A percentile compares a stretch with the other conserved stretches of the same genome.
phyloP scores from a whole-genome alignment of 2,888 invertebrate genomes.

The Idaea straminata region DNA sequence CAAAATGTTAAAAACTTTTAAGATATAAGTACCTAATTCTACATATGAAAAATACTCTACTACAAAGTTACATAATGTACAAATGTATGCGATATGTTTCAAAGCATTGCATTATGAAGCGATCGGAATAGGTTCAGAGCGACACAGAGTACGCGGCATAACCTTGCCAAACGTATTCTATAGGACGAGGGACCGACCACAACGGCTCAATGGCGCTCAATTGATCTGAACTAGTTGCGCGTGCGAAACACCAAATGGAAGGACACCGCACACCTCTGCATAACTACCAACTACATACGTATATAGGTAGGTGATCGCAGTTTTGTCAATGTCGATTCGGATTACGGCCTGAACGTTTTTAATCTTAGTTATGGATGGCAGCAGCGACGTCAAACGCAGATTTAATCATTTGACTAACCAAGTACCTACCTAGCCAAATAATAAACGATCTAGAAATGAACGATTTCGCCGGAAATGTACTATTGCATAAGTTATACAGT shows the following conservation, averaged over 20 bases:
- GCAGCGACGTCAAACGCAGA: conserved; percentile 17
- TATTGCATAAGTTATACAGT: conserved; percentile 40
- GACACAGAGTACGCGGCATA: conserved; percentile 49
- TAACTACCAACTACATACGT: conserved; percentile 35
- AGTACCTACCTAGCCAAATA: conserved; percentile 12
- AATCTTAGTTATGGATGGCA: conserved; percentile 26
- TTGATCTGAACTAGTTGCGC: conserved; percentile 73
- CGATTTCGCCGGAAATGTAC: conserved; percentile 16
- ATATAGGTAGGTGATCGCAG: conserved; percentile 21
- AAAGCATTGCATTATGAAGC: conserved; percentile 37
- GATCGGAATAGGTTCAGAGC: conserved; percentile 38
- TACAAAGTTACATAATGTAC: not conserved
- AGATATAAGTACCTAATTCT: not conserved
- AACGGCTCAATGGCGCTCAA: conserved; percentile 71
- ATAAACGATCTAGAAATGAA: conserved; percentile 8
- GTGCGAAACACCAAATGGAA: conserved; percentile 62
- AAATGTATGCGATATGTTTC: conserved; percentile 18
- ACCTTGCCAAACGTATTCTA: conserved; percentile 63
- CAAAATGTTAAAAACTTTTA: not conserved
- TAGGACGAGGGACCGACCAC: conserved; percentile 57
- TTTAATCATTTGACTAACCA: conserved; percentile 14
- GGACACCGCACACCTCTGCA: conserved; percentile 46
- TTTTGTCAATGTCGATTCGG: conserved; percentile 24
- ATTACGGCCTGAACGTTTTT: conserved; percentile 25
- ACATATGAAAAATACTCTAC: not conserved